A percentile compares a stretch with the other conserved stretches of the same genome.
These are phyloP conservation scores for Caenorhabditis doughertyi DNA, from an alignment of 2,888 invertebrate genomes.

Conservation along the genomic window DNA sequence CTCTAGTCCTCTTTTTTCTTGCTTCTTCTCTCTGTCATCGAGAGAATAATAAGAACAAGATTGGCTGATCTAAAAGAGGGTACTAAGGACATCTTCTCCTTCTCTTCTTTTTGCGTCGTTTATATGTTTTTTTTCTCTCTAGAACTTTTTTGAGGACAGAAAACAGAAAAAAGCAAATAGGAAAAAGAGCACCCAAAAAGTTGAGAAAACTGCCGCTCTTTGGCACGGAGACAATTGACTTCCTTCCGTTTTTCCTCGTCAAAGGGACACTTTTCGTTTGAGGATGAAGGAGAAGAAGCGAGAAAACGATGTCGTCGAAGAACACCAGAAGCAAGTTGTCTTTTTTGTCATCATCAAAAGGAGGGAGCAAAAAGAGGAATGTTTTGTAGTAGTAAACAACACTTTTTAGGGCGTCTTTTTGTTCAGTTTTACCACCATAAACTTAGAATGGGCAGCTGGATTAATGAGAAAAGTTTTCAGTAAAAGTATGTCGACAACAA, in stretches of 20 bases:
- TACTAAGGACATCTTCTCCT: slow-evolving; percentile 15
- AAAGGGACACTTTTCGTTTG: slow-evolving; percentile 40
- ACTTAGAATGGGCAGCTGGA: not conserved
- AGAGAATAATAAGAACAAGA: slow-evolving; percentile 57
- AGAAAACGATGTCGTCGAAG: slow-evolving; percentile 20
- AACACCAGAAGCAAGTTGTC: slow-evolving; percentile 42
- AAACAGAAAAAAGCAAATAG: slow-evolving; percentile 21
- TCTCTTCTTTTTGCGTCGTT: slow-evolving; percentile 19
- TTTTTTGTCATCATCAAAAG: slow-evolving; percentile 40
- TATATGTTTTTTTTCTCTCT: not conserved
- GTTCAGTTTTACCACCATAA: not conserved
- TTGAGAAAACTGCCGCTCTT: slow-evolving; percentile 36
- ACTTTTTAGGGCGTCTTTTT: slow-evolving; percentile 4
- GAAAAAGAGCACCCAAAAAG: slow-evolving; percentile 3
- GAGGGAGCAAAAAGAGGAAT: slow-evolving; percentile 15
- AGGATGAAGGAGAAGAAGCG: slow-evolving; percentile 19
- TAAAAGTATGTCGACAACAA: slow-evolving; percentile 5
- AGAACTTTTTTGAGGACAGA: slow-evolving; percentile 17
- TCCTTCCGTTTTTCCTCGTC: slow-evolving; percentile 50
- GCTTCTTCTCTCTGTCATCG: slow-evolving; percentile 20
- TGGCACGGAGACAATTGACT: slow-evolving; percentile 54
- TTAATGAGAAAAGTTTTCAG: slow-evolving; percentile 24
- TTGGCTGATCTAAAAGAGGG: slow-evolving; percentile 20
- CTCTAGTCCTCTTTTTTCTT: slow-evolving; percentile 9
- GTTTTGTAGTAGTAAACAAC: slow-evolving; percentile 40